phyloP scores from a whole-genome alignment of 2,888 invertebrate genomes.

The Ganaspis brasiliensis region DNA sequence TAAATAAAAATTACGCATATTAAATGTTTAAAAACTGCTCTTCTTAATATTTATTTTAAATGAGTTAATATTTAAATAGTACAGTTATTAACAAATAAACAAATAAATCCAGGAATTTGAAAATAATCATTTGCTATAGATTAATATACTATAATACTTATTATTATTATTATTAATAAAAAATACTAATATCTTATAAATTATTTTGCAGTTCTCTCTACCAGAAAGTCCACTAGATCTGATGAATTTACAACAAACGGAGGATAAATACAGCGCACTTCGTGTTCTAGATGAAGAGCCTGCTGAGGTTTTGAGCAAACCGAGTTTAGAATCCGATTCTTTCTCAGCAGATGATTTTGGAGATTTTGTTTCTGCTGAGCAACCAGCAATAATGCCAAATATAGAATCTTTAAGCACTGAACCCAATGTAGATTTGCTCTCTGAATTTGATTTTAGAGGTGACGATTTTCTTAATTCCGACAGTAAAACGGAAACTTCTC shows the following conservation, averaged over 20 bases:
- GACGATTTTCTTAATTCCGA: conserved; percentile 59
- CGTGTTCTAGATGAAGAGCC: conserved; percentile 77
- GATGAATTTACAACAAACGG: conserved; percentile 76
- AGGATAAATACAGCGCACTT: conserved; percentile 81
- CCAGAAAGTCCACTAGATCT: conserved; percentile 69
- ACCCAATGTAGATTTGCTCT: conserved; percentile 69
- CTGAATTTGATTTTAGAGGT: conserved; percentile 71
- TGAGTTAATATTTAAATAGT: too few relatives aligned
- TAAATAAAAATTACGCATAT: too few relatives aligned
- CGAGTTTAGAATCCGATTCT: conserved; percentile 57
- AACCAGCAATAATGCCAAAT: conserved; percentile 57
- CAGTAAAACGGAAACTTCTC: conserved; percentile 65
- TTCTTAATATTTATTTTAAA: too few relatives aligned
- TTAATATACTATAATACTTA: too few relatives aligned
- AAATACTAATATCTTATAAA: too few relatives aligned
- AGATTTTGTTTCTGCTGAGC: conserved; percentile 80
- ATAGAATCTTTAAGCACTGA: conserved; percentile 54
- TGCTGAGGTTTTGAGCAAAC: conserved; percentile 42
- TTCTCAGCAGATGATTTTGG: conserved; percentile 80
- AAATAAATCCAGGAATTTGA: too few relatives aligned
- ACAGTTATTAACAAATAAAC: too few relatives aligned
- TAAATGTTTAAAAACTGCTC: too few relatives aligned
- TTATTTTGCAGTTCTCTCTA: conserved; percentile 54
- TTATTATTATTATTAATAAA: too few relatives aligned
- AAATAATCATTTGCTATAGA: too few relatives aligned